Conservation (phyloP, 2,888 invertebrate species). For the Caenorhabditis imperialis region DNA sequence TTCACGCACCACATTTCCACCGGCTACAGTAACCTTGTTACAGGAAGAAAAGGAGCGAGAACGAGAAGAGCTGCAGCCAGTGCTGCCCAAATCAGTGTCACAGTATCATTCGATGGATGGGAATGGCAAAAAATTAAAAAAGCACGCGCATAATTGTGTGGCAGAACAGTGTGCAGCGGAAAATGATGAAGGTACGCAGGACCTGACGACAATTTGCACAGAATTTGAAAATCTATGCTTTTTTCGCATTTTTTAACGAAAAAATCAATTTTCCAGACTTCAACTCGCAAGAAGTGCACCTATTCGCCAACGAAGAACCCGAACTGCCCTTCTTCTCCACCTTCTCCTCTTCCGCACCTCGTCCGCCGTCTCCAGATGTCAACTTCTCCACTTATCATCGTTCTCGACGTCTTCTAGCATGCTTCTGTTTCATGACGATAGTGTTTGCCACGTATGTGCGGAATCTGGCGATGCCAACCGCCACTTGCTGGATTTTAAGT, state of each 20-base stretch:
- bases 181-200: conserved; percentile 34
- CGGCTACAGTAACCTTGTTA: neutral
- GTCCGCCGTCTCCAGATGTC: conserved; percentile 39
- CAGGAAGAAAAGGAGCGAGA: conserved; percentile 10
- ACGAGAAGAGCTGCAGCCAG: conserved; percentile 44
- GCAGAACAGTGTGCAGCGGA: conserved; percentile 46
- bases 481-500: conserved; percentile 27
- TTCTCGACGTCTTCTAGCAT: conserved; percentile 25
- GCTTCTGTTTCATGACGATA: conserved; percentile 11
- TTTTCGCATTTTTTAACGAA: neutral
- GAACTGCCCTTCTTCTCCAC: conserved; percentile 51
- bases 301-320: conserved; percentile 43
- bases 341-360: conserved; percentile 17
- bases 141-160: conserved; percentile 49
- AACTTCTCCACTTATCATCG: conserved; percentile 9
- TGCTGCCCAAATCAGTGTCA: conserved; percentile 58
- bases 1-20: no score
- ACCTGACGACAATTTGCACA: no score
- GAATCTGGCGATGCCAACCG: conserved; percentile 17
- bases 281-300: conserved; percentile 39
- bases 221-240: no score
- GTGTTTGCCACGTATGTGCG: conserved; percentile 20
- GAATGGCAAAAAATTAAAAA: conserved; percentile 7
- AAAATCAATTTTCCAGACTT: conserved; percentile 11
- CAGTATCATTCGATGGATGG: conserved; percentile 59